Conservation (phyloP, 2,888 invertebrate genomes). For the Mimumesa dahlbomi region DNA sequence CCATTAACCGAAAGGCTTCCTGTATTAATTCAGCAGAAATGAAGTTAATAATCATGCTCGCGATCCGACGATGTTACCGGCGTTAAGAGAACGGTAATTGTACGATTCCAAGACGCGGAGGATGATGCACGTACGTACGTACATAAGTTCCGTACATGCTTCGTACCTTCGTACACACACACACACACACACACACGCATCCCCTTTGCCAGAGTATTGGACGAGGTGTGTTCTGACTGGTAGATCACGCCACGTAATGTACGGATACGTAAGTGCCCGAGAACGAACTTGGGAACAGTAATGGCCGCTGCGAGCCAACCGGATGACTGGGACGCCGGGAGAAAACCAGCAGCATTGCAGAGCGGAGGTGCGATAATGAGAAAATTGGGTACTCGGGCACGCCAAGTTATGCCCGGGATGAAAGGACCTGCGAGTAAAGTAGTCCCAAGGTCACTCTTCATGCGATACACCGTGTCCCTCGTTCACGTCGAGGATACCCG, state of each 20-base stretch:
- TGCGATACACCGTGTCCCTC: conserved; percentile 28
- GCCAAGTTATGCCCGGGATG: conserved; percentile 39
- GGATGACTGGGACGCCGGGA: conserved; percentile 30
- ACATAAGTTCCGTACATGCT: conserved; percentile 8
- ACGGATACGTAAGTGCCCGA: too few species aligned
- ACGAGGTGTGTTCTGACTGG: conserved; percentile 20
- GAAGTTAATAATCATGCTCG: not conserved
- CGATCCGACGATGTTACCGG: conserved; percentile 9
- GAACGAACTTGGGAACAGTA: conserved; percentile 14
- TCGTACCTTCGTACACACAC: conserved; percentile 17
- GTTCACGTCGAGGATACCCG: too few species aligned
- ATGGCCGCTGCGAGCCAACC: conserved; percentile 46
- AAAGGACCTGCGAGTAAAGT: conserved; percentile 48
- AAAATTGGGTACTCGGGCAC: conserved; percentile 61
- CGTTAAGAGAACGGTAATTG: conserved; percentile 16
- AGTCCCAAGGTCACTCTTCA: conserved; percentile 50
- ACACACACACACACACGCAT: too few species aligned
- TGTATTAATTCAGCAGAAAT: conserved; percentile 9
- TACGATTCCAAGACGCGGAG: conserved; percentile 8
- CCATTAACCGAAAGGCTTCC: not conserved
- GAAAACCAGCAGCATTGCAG: conserved; percentile 54
- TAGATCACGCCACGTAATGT: conserved; percentile 41
- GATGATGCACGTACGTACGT: conserved; percentile 36
- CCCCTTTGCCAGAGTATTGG: too few species aligned
- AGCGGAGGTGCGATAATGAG: conserved; percentile 70